Conservation (phyloP, 2,797 vertebrate species). For the Cuniculus paca region DNA sequence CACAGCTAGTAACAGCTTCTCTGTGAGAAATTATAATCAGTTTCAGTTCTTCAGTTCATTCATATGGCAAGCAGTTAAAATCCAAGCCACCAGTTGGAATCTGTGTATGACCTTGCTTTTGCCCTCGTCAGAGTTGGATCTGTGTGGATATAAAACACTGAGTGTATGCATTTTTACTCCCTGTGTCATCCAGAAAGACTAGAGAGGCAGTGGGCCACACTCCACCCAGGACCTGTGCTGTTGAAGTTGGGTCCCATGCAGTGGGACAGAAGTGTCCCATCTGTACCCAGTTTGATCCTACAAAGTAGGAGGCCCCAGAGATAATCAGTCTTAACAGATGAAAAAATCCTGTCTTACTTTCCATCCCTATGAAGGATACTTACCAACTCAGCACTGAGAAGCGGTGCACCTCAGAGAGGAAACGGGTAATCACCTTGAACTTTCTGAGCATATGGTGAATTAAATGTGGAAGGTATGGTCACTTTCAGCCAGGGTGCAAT, state of each 20-base stretch:
- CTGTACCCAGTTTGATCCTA: background rate
- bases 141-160: background rate
- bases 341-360: background rate
- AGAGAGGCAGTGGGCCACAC: background rate
- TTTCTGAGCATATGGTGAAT: background rate
- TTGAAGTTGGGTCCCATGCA: background rate
- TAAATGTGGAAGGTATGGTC: background rate
- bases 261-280: background rate
- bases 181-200: background rate
- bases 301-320: background rate
- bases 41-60: conserved; percentile 2
- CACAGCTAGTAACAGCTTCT: background rate
- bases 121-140: background rate
- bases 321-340: background rate
- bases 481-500: background rate
- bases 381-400: background rate
- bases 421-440: background rate
- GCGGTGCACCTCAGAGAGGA: background rate
- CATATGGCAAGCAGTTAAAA: background rate
- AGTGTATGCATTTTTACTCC: background rate
- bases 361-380: background rate
- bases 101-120: background rate
- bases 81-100: background rate
- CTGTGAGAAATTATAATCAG: background rate
- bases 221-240: background rate